Conservation (phyloP, 2,113 vertebrate species). For the Neofelis nebulosa region DNA sequence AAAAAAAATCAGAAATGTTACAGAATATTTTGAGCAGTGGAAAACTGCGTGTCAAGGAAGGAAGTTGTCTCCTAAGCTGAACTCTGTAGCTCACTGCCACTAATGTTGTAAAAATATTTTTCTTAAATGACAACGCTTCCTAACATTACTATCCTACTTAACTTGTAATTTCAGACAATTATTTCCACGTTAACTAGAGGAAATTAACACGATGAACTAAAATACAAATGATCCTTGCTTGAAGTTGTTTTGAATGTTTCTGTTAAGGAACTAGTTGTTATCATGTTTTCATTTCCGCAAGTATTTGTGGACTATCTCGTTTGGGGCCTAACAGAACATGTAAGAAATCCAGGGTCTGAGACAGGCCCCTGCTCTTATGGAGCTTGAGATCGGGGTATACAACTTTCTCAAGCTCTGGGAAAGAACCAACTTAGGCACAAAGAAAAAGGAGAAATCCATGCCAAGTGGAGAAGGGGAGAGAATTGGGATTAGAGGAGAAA, state of each 20-base stretch:
- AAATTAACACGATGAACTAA: conserved; percentile 53
- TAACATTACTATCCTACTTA: conserved; percentile 41
- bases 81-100: conserved; percentile 41
- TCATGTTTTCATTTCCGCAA: not conserved
- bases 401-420: not conserved
- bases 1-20: conserved; percentile 42
- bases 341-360: not conserved
- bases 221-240: conserved; percentile 46
- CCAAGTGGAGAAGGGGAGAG: not conserved
- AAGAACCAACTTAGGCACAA: not conserved
- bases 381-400: not conserved
- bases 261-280: conserved; percentile 17
- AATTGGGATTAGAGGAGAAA: not conserved
- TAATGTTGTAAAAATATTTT: conserved; percentile 74
- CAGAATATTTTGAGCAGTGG: conserved; percentile 47
- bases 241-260: conserved; percentile 47
- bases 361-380: not conserved
- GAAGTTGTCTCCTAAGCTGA: conserved; percentile 63
- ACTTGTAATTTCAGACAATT: conserved; percentile 56
- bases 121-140: conserved; percentile 66
- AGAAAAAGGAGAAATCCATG: not conserved
- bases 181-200: conserved; percentile 61
- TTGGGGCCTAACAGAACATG: not conserved
- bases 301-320: not conserved
- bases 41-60: conserved; percentile 61